Base-by-base conservation (phyloP, 1,140 invertebrate species). In the Protaetia brevitarsis region DNA sequence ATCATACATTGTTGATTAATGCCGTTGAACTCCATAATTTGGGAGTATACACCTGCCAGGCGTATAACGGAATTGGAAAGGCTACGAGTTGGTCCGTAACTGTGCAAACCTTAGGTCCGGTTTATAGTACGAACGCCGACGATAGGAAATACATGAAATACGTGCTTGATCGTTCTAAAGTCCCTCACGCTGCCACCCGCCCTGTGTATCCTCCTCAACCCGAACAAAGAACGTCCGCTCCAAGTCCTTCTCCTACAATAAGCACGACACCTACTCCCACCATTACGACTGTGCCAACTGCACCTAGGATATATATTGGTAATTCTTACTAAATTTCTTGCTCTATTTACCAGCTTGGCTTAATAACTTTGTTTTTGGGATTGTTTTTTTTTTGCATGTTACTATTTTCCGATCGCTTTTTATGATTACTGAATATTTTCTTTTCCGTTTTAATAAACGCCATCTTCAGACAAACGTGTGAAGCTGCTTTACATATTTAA, bases 11-110 rank as follows among this genome's bases (percentile, higher is more conserved):
- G 2, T 80, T 87, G 34, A 91, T 96, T 72, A 82, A 86, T 56
- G 80, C 85, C 0, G 85, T 96, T 0, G 84, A 85, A 4, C 66
- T 90, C 0, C 84, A 85, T 11, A 89, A 88, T 69, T 82, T 93
- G 2, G 93, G 93, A 8, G 80, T 88, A n/a, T 94, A 95, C 77
- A 89, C 88, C 0, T 96, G 93, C 73, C 89, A 93, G 72, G 75
- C 91, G 0, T 95, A 91, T 77, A 95, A 95, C 74, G 91, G 90
- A 1, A 74, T 87, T 4, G 91, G 90, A 2, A 85, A 86, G 64
- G 87, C 92, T 2, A 88, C 88, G 0, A 88, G 89, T 16, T 90
- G 89, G 85, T 85, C 86, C 0, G 81, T 93, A 0, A 85, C 83
- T 0, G 80, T 96, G 0, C 86, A 87, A 71, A 88, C 89, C 0